Conservation (phyloP, 2,113 vertebrate genomes). For the Nothocercus nigrocapillus region DNA sequence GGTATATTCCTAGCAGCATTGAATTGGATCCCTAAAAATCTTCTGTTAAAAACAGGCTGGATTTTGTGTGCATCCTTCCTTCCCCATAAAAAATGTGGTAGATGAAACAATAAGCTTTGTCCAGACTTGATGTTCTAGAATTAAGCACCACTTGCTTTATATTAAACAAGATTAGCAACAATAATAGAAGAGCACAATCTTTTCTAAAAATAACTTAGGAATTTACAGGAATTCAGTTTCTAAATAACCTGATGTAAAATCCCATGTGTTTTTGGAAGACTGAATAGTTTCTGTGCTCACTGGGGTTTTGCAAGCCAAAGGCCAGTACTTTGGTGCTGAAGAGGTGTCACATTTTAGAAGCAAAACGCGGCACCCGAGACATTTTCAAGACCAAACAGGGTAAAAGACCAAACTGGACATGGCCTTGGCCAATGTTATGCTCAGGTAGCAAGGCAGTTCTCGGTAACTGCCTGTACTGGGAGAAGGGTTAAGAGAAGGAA, state of each 20-base stretch:
- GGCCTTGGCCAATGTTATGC: background rate
- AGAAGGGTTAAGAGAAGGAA: background rate
- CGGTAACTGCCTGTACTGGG: background rate
- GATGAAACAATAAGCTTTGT: background rate
- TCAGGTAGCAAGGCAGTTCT: background rate
- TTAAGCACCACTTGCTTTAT: background rate
- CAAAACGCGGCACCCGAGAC: background rate
- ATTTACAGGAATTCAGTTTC: background rate
- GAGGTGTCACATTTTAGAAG: background rate
- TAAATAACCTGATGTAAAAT: background rate
- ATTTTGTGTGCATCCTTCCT: background rate
- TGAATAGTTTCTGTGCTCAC: fast-evolving
- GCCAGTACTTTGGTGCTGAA: background rate
- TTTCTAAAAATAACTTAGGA: background rate
- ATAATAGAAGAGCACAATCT: background rate
- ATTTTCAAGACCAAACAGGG: background rate
- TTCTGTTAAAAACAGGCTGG: background rate
- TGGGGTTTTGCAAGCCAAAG: background rate
- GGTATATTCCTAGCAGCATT: fast-evolving
- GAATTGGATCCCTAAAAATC: fast-evolving
- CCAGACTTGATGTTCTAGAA: background rate
- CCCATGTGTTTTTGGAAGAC: background rate
- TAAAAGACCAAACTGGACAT: no score
- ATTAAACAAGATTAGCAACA: background rate
- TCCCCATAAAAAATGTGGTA: fast-evolving